Evolutionary conservation across 2,113 vertebrate species (phyloP).

Genomic region (Grus americana): DNA sequence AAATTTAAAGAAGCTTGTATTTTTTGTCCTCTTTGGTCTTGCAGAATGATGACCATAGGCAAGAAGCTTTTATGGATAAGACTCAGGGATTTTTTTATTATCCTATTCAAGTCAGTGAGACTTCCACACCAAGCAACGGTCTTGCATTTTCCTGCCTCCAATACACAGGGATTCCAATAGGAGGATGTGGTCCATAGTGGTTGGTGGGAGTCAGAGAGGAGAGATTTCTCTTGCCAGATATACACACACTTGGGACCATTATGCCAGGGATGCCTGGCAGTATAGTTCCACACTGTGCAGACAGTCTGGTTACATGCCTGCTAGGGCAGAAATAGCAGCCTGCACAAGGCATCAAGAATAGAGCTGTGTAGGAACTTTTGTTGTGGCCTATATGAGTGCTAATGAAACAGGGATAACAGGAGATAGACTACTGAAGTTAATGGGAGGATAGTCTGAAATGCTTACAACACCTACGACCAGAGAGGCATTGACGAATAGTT

Average conservation of each 20-base stretch:
- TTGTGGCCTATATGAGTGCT: not conserved
- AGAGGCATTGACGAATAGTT: not conserved
- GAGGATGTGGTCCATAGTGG: not conserved
- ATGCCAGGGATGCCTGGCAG: not conserved
- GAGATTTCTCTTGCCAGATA: not conserved
- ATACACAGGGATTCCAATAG: accelerated
- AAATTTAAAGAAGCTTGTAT: not conserved
- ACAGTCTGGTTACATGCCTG: not conserved
- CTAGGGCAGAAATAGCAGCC: not conserved
- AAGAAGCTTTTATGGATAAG: not conserved
- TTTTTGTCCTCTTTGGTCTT: not conserved
- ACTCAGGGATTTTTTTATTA: not conserved
- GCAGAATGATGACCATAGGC: accelerated
- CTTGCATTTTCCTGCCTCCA: not conserved
- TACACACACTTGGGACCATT: not conserved
- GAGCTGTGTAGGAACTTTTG: not conserved
- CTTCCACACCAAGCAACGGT: accelerated
- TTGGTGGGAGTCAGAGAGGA: not conserved
- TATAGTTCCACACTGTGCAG: accelerated
- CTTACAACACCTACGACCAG: accelerated
- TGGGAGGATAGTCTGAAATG: not conserved
- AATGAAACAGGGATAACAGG: not conserved
- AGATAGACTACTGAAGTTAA: not conserved
- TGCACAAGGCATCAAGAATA: not conserved
- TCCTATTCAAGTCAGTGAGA: not conserved